Conservation (phyloP, 2,888 invertebrate species). For the Tetramorium bicarinatum region DNA sequence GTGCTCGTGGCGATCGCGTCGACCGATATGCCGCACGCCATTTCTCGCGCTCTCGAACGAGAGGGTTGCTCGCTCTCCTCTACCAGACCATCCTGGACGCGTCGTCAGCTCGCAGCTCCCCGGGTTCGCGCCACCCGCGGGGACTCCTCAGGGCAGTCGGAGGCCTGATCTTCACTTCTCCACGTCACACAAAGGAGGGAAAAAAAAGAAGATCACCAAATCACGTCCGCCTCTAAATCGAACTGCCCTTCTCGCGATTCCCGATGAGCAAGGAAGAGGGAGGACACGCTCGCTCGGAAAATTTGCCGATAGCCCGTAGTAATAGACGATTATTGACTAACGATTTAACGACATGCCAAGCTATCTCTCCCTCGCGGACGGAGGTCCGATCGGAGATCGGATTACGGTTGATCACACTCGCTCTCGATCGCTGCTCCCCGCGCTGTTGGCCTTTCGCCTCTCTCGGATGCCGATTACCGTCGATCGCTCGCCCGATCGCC, state of each 20-base stretch:
- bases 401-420: conserved; percentile 43
- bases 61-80: conserved; percentile 69
- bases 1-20: conserved; percentile 83
- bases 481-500: conserved; percentile 20
- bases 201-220: not conserved
- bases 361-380: conserved; percentile 17
- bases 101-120: conserved; percentile 22
- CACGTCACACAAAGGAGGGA: conserved; percentile 23
- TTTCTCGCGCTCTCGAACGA: conserved; percentile 78
- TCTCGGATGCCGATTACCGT: conserved; percentile 46
- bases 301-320: not conserved
- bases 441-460: conserved; percentile 50
- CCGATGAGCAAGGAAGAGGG: not conserved
- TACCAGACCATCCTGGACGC: conserved; percentile 80
- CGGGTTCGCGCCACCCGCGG: conserved; percentile 28
- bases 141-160: conserved; percentile 23
- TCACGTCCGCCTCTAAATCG: not conserved
- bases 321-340: not conserved
- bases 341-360: conserved; percentile 13
- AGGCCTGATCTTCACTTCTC: conserved; percentile 25
- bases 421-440: conserved; percentile 33
- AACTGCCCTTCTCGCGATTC: not conserved
- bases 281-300: conserved; percentile 1
- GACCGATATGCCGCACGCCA: conserved; percentile 83
- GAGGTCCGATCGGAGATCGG: conserved; percentile 34